Evolutionary conservation across 2,113 vertebrate genomes (phyloP).

Genomic region (Tenebrosternarchus preto): DNA sequence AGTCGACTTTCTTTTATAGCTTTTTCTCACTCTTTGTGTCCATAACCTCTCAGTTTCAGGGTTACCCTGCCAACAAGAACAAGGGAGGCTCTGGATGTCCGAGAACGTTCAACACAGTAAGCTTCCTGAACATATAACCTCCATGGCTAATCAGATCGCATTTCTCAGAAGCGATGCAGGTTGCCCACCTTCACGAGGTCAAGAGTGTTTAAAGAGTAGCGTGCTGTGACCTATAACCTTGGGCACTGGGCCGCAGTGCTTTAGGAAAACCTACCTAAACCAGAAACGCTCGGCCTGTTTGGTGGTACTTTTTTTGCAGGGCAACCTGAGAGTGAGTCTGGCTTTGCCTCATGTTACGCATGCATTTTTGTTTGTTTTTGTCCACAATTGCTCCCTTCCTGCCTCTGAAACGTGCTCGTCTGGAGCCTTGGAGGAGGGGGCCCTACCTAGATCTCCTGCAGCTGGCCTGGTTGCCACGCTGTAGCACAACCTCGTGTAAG

Average conservation of each 20-base stretch:
- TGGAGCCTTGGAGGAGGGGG: not conserved
- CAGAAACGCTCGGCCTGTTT: not conserved
- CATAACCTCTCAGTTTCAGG: not conserved
- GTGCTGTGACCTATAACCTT: too few relatives aligned
- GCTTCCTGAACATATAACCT: too few relatives aligned
- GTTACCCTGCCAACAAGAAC: not conserved
- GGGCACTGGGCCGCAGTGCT: not conserved
- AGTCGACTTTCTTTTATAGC: too few relatives aligned
- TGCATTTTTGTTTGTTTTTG: constrained; percentile 45
- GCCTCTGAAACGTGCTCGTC: not conserved
- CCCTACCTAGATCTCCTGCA: not conserved
- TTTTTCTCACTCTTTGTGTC: not conserved
- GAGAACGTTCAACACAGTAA: not conserved
- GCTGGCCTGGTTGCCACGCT: not conserved
- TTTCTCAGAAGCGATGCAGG: too few relatives aligned
- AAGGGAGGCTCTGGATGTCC: too few relatives aligned
- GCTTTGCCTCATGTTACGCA: constrained; percentile 44
- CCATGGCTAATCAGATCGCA: too few relatives aligned
- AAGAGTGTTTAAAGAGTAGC: too few relatives aligned
- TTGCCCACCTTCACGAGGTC: too few relatives aligned
- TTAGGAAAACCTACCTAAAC: not conserved
- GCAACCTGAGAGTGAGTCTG: constrained; percentile 20
- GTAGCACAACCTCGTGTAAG: not conserved
- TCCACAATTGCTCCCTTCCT: constrained; percentile 55
- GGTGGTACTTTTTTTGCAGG: not conserved